phyloP scores from a whole-genome alignment of 1,140 invertebrate genomes.

The Drosophila virilis region DNA sequence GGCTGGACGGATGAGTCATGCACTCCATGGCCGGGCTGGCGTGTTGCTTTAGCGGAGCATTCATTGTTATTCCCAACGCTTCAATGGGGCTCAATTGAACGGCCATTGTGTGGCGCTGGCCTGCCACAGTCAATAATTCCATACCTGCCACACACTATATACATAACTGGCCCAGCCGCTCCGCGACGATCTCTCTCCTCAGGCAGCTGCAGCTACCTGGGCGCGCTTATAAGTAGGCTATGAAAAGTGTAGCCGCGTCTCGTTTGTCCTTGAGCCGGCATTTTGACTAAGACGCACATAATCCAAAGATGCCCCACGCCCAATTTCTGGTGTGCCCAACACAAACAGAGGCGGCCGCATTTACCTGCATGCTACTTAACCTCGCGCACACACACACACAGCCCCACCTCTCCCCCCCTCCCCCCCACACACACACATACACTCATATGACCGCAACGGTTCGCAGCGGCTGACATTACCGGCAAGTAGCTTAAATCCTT shows the following conservation, averaged over 20 bases:
- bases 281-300: constrained; percentile 53
- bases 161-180: too few relatives aligned
- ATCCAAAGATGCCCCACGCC: constrained; percentile 42
- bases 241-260: constrained; percentile 31
- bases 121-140: not conserved
- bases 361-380: constrained; percentile 56
- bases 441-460: constrained; percentile 21
- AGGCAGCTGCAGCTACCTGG: not conserved
- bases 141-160: not conserved
- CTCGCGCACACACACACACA: constrained; percentile 18
- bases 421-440: not conserved
- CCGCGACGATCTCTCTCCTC: not conserved
- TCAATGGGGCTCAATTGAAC: constrained; percentile 41
- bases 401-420: not conserved
- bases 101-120: constrained; percentile 9
- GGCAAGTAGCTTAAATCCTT: constrained; percentile 74
- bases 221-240: constrained; percentile 35
- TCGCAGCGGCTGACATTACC: constrained; percentile 55
- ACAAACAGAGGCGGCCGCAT: constrained; percentile 34
- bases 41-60: not conserved
- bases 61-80: constrained; percentile 32
- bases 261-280: constrained; percentile 47
- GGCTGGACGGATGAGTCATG: constrained; percentile 19
- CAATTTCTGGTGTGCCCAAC: constrained; percentile 5
- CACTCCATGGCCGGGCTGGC: not conserved